Conservation (phyloP, 2,113 vertebrate species). For the Setophaga kirtlandii region DNA sequence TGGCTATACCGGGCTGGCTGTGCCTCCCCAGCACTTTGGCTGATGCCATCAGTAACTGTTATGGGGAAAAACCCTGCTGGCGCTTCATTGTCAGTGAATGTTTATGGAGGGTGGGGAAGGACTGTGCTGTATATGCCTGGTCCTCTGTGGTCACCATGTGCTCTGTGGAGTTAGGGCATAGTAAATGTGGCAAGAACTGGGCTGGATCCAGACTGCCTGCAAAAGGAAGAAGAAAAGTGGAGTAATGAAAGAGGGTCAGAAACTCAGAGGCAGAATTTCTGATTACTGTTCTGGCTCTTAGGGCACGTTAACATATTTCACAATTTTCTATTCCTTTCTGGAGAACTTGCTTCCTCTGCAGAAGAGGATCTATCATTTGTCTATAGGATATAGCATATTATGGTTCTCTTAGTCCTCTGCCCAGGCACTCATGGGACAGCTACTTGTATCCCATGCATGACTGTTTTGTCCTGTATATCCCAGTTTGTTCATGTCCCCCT, state of each 20-base stretch:
- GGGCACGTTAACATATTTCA: neutral
- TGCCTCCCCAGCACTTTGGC: neutral
- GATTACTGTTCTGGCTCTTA: neutral
- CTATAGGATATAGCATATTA: neutral
- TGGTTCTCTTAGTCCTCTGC: neutral
- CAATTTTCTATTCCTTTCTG: neutral
- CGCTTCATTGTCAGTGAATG: neutral
- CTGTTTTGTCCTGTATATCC: neutral
- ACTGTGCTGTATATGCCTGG: accelerated
- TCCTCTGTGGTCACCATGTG: neutral
- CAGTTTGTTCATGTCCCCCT: neutral
- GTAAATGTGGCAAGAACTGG: neutral
- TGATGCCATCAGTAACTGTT: neutral
- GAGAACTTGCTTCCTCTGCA: neutral
- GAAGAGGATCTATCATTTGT: neutral
- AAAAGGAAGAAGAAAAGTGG: neutral
- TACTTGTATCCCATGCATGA: neutral
- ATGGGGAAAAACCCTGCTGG: neutral
- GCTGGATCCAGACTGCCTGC: neutral
- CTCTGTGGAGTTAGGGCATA: neutral
- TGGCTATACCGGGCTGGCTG: neutral
- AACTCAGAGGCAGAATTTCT: neutral
- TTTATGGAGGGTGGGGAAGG: neutral
- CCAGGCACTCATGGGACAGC: accelerated
- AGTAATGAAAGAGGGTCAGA: neutral